Evolutionary conservation across 2,797 vertebrate genomes (phyloP), one percentile per base, ranked within the genome.

Genomic region (Rhinichthys osculus): DNA sequence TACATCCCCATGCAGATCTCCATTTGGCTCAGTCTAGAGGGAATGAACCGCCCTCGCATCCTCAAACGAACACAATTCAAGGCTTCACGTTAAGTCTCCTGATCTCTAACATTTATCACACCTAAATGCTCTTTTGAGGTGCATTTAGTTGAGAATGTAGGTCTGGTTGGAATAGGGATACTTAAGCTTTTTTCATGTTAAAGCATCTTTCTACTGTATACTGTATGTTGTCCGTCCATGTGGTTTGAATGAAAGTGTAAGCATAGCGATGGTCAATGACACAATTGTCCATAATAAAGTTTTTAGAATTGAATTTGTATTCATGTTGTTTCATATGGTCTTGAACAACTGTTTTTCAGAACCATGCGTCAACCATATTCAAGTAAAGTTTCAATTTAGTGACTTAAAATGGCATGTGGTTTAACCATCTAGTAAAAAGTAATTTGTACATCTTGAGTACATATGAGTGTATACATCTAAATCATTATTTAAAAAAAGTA

Each of bases 11-110:
- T 27, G 27, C 27, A 85, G 79, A 73, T 83, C 66, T 87, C 62
- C 85, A 71, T 83, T 74, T 81, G 81, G 33, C 74, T 62, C 40
- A 3, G 73, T 54, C 57, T 82, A 21, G 62, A 74, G 78, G 76
- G 82, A 81, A 69, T 23, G n/a, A 70, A 59, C 77, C 21, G 64
- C 78, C 70, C 81, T 71, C 73, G 50, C 79, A 52, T 71, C 62
- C 71, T 84, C 87, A 81, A 82, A 86, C 52, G 77, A 85, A 85
- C 83, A 85, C 83, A 85, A 85, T 85, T 79, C 62, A 74, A 47
- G 38, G 62, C 73, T 77, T 78, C 83, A 62, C 19, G 8, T 38
- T 72, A 71, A 71, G 64, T 85, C 83, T 52, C 76, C 16, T 47
- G 76, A 52, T 78, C 83, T 85, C 38, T 40, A 85, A 85, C 66